Percentiles rank a stretch among this genome's conserved stretches.
phyloP scores from a whole-genome alignment of 2,888 invertebrate species.

The Anaspis maculata region DNA sequence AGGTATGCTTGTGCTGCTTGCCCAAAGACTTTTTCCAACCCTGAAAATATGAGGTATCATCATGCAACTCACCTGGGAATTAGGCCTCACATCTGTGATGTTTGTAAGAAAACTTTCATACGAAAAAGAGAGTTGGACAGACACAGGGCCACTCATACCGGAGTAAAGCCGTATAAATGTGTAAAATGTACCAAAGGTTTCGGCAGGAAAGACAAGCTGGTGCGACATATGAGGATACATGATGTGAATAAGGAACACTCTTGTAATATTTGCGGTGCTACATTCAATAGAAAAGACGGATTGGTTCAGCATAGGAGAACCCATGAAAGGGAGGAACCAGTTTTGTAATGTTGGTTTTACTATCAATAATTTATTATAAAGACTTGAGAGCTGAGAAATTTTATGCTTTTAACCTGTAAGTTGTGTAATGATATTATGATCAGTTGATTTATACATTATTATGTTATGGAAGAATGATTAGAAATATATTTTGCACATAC shows the following conservation, averaged over 20 bases:
- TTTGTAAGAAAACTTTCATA: constrained; percentile 60
- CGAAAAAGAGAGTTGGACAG: constrained; percentile 63
- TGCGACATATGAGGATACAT: constrained; percentile 58
- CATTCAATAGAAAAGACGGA: constrained; percentile 52
- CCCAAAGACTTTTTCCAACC: constrained; percentile 31
- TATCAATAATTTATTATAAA: no score
- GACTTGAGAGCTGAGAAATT: no score
- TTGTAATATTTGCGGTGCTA: constrained; percentile 54
- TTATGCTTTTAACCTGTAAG: no score
- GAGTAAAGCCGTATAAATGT: constrained; percentile 60
- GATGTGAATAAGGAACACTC: constrained; percentile 45
- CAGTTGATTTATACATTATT: no score
- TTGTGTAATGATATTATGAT: no score
- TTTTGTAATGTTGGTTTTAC: not conserved
- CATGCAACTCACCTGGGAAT: constrained; percentile 26
- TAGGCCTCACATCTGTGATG: constrained; percentile 54
- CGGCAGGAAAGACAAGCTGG: constrained; percentile 60
- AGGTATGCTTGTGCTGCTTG: constrained; percentile 26
- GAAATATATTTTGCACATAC: no score
- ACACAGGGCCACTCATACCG: constrained; percentile 59
- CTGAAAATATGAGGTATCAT: constrained; percentile 26
- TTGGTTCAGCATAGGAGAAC: constrained; percentile 52
- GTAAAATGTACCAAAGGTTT: constrained; percentile 59
- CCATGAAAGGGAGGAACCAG: constrained; percentile 30
- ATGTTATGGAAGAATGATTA: no score